Percentiles rank a stretch among this genome's conserved stretches.
phyloP scores from a whole-genome alignment of 2,888 invertebrate species.

The Dendrolimus pini region DNA sequence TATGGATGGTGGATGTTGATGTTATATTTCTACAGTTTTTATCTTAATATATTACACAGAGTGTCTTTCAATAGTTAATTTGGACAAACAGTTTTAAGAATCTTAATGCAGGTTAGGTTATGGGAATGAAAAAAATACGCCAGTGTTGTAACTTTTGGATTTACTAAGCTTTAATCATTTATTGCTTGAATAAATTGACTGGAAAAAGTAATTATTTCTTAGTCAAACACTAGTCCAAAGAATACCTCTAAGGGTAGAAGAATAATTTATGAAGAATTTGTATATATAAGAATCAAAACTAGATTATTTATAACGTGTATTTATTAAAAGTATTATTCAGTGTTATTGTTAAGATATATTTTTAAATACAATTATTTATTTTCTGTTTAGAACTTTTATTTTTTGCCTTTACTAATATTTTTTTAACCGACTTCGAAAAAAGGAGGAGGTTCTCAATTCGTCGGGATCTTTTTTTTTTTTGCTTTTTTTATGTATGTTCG shows the following conservation, averaged over 20 bases:
- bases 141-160: slow-evolving; percentile 1
- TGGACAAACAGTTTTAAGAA: slow-evolving; percentile 2
- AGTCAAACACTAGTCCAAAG: slow-evolving; percentile 22
- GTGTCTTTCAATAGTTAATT: slow-evolving; percentile 17
- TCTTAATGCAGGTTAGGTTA: neutral
- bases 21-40: slow-evolving; percentile 52
- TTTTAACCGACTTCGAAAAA: too few relatives aligned
- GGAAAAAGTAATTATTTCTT: slow-evolving; percentile 6
- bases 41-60: slow-evolving; percentile 33
- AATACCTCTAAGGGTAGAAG: slow-evolving; percentile 17
- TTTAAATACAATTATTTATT: neutral
- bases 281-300: neutral
- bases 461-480: too few relatives aligned
- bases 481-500: too few relatives aligned
- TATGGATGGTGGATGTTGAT: slow-evolving; percentile 52
- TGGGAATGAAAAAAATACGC: neutral
- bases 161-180: slow-evolving; percentile 8
- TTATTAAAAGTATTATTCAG: neutral
- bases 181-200: neutral
- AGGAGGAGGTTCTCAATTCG: too few relatives aligned
- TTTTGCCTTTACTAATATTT: too few relatives aligned
- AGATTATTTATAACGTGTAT: too few relatives aligned
- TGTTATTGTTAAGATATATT: neutral
- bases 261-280: slow-evolving; percentile 11
- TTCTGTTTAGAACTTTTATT: too few relatives aligned